These are phyloP conservation scores for Murina feae DNA, from an alignment of 2,113 vertebrate species.

Conservation along the genomic window DNA sequence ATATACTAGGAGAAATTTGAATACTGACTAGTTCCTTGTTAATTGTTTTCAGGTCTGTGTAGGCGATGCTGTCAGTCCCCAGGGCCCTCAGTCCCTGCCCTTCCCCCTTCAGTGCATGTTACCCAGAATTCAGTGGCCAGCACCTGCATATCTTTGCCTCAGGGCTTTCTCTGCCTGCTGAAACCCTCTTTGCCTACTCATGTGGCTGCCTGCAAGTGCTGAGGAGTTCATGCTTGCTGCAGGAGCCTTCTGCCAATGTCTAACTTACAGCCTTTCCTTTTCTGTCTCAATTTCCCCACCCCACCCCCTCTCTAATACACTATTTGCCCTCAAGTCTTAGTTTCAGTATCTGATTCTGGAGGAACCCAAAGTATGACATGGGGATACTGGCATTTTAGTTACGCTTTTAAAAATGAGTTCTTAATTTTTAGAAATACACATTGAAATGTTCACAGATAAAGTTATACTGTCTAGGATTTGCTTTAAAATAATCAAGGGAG, in stretches of 20 bases:
- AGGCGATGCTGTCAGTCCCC: background rate
- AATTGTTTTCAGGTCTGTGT: background rate
- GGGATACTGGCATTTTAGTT: background rate
- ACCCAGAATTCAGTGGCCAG: background rate
- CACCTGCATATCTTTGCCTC: background rate
- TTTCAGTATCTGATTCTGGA: background rate
- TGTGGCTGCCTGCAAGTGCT: background rate
- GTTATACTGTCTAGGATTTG: background rate
- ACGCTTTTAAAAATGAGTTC: background rate
- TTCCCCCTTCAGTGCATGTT: background rate
- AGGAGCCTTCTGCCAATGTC: background rate
- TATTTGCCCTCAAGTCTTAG: background rate
- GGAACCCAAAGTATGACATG: background rate
- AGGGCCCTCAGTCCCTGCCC: background rate
- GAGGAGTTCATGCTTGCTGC: background rate
- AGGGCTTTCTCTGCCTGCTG: background rate
- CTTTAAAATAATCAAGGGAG: slow-evolving; percentile 24
- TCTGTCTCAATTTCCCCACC: background rate
- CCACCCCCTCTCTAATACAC: background rate
- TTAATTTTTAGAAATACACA: background rate
- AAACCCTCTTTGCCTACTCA: background rate
- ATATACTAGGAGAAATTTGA: background rate
- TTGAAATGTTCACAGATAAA: slow-evolving; percentile 1
- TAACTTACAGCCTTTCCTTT: background rate
- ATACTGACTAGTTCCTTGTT: background rate